These are phyloP conservation scores for Drosophila quasianomalipes DNA, from an alignment of 2,888 invertebrate genomes.

Conservation along the genomic window DNA sequence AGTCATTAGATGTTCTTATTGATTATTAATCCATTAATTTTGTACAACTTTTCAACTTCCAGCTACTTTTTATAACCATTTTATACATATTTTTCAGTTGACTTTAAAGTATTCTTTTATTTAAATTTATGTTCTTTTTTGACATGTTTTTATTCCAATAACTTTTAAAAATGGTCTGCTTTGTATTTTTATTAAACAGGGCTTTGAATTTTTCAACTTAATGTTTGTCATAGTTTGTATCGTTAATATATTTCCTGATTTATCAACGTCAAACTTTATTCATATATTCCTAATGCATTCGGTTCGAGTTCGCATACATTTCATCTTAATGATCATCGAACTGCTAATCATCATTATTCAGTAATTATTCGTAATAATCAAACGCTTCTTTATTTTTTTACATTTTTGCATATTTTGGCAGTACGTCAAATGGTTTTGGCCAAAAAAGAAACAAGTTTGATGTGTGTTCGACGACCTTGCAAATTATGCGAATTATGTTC, in stretches of 20 bases:
- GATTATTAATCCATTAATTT: neutral
- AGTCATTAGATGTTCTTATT: neutral
- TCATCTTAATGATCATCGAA: neutral
- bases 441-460: constrained; percentile 46
- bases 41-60: neutral
- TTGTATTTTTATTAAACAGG: constrained; percentile 8
- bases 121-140: neutral
- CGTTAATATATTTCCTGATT: constrained; percentile 29
- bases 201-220: neutral
- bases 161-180: neutral
- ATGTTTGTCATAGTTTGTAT: neutral
- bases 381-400: constrained; percentile 6
- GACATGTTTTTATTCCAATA: neutral
- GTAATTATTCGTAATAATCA: constrained; percentile 3
- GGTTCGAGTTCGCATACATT: neutral
- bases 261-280: neutral
- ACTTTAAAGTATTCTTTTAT: neutral
- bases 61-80: neutral
- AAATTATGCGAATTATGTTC: constrained; percentile 47
- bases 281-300: constrained; percentile 15
- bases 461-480: constrained; percentile 57
- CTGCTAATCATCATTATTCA: constrained; percentile 20
- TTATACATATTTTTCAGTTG: neutral
- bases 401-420: constrained; percentile 15
- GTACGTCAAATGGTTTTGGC: constrained; percentile 8